Percentiles rank a stretch among this genome's conserved stretches.
Conservation (phyloP, 1,140 invertebrate species). For the Ostrea denselamellosa region DNA sequence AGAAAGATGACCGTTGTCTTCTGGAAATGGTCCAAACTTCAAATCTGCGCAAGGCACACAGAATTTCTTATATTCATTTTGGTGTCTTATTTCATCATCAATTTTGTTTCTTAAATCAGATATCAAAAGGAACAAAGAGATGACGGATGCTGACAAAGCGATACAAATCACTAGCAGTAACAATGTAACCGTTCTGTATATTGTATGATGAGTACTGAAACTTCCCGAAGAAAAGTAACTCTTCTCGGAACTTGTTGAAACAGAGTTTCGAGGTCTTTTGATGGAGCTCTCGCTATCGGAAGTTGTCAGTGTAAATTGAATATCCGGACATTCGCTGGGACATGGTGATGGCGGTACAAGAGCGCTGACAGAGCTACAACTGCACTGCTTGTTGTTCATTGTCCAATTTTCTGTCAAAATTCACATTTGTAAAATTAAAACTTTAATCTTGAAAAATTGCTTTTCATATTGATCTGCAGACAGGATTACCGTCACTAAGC, state of each 20-base stretch:
- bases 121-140: conserved; percentile 16
- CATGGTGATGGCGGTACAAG: neutral
- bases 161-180: conserved; percentile 19
- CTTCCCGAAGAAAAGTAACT: conserved; percentile 12
- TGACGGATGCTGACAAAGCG: neutral
- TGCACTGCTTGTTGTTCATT: conserved; percentile 24
- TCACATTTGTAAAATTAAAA: neutral
- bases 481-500: neutral
- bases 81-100: neutral
- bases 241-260: conserved; percentile 16
- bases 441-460: neutral
- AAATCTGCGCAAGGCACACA: conserved; percentile 54
- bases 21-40: conserved; percentile 50
- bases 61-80: neutral
- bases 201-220: neutral
- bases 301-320: conserved; percentile 4
- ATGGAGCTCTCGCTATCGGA: conserved; percentile 6
- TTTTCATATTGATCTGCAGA: neutral
- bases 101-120: conserved; percentile 3
- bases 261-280: neutral
- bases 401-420: neutral
- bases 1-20: conserved; percentile 47
- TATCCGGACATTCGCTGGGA: conserved; percentile 15
- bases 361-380: neutral
- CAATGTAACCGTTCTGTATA: neutral